Evolutionary conservation across 2,113 vertebrate species (phyloP), one percentile per base, ranked within the genome.

Genomic region (Coptodon rendalli): DNA sequence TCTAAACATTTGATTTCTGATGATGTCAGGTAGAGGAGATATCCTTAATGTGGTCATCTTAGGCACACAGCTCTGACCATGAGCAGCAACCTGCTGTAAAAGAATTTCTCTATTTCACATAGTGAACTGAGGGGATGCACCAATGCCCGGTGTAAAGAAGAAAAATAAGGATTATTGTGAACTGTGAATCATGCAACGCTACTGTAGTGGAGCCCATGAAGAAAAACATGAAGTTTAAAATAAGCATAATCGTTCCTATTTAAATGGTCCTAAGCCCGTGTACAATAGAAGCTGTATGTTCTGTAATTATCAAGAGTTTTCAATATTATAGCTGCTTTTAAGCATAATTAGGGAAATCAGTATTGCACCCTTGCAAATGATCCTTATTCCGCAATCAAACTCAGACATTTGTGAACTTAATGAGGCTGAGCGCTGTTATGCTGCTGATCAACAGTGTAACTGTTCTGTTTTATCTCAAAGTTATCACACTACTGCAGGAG

Each of bases 321-420:
- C 43, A 53, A 73, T 34, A 53, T 27, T 8, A 78, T 52, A 78
- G 45, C 27, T 50, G 45, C 27, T 78, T 78, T 52, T 52, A 79
- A 82, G 48, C 24, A 36, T 73, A 79, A 89, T 90, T 73, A 71
- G 24, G 71, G 43, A 85, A 86, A 86, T 84, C n/a, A 86, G 73
- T 84, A 57, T 31, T 61, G 31, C 4, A 8, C n/a, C 45, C 27
- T 79, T 76, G 83, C 57, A 80, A 93, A 22, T 92, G 82, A 91
- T 86, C 89, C 89, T 86, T 79, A 53, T n/a, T 89, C 78, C 13
- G 8, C 50, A 79, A 90, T 92, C 87, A 92, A 88, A 92, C 24
- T 57, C 36, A 34, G 63, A 66, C 50, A 86, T 86, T 56, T 81
- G 79, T 43, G n/a, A 76, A 68, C 66, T 76, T 82, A 89, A 92